Percentiles rank a stretch among this genome's conserved stretches.
Conservation (phyloP, 37 sponge, comb jelly and placozoan genomes). For the Cliona cf. orientalis region DNA sequence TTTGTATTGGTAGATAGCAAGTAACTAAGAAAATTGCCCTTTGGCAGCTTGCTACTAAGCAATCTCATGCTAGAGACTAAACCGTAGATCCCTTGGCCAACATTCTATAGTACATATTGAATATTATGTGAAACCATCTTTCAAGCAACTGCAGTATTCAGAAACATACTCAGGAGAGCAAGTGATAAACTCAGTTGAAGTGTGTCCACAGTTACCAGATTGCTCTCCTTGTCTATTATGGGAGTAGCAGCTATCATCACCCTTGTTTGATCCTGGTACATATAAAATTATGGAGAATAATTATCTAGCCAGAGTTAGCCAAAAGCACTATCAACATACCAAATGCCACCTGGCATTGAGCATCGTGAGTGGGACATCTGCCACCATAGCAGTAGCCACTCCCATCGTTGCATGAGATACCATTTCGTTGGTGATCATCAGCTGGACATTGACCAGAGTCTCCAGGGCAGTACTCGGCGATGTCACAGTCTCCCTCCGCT, state of each 20-base stretch:
- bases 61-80: too few species aligned
- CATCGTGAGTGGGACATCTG: slow-evolving; percentile 13
- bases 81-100: too few species aligned
- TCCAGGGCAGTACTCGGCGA: slow-evolving; percentile 58
- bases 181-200: slow-evolving; percentile 13
- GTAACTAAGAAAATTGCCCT: too few species aligned
- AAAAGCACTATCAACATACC: not conserved
- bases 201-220: slow-evolving; percentile 49
- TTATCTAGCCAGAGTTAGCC: not conserved
- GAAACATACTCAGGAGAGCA: slow-evolving; percentile 37
- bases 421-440: slow-evolving; percentile 22
- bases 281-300: not conserved
- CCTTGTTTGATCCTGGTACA: not conserved
- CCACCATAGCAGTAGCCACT: slow-evolving; percentile 36
- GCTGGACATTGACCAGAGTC: slow-evolving; percentile 41
- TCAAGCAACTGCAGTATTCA: too few species aligned
- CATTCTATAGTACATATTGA: too few species aligned
- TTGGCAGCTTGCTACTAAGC: too few species aligned
- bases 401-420: slow-evolving; percentile 16
- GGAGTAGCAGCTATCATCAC: not conserved
- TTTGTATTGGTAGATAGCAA: too few species aligned
- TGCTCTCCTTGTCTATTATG: slow-evolving; percentile 23
- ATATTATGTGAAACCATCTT: too few species aligned
- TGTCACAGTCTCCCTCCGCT: slow-evolving; percentile 39
- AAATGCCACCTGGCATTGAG: slow-evolving; percentile 21